Evolutionary conservation across 2,797 vertebrate species (phyloP), one percentile per base, ranked within the genome.

Genomic region (Mus caroli): DNA sequence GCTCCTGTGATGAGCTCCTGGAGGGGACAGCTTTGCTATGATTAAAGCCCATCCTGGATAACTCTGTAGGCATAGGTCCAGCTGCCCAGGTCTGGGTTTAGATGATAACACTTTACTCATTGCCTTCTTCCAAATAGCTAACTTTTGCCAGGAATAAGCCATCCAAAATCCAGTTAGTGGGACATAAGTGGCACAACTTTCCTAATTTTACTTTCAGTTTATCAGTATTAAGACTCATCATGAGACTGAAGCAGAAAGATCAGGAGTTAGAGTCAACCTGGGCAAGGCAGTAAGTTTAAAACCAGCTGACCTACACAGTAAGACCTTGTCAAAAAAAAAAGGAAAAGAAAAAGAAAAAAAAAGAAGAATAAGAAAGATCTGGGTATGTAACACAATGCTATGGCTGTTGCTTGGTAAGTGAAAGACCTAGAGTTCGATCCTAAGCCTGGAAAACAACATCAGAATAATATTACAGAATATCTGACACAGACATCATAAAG

Each of bases 71-170:
- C 77, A 64, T n/a, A 69, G 37, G 37, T n/a, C 50, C 91, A 69
- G 56, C 46, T n/a, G 76, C 52, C 50, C n/a, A 56, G 58, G 37
- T 46, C 82, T 95, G 89, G 58, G 43, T 88, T 92, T 80, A 80
- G 50, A 54, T 60, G 80, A 96, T 80, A 88, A 79, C 62, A 31
- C 69, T 95, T 88, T 79, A 34, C n/a, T 87, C 40, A 2, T 20
- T 19, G 69, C 20, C 15, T 95, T 58, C 78, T 93, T 95, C 56
- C 62, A 80, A 73, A 62, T 34, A 87, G 12, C 15, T 67, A 46
- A 88, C 40, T 87, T 96, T 71, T 31, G 58, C 34, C 71, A 54
- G 52, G 13, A 94, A 92, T 6, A 62, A 69, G 64, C 9, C 58
- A 17, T 60, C 40, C 40, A 83, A 77, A 76, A 46, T 37, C 28